Base-by-base conservation (phyloP, 1,140 invertebrate species). In the Neocloeon triangulifer region DNA sequence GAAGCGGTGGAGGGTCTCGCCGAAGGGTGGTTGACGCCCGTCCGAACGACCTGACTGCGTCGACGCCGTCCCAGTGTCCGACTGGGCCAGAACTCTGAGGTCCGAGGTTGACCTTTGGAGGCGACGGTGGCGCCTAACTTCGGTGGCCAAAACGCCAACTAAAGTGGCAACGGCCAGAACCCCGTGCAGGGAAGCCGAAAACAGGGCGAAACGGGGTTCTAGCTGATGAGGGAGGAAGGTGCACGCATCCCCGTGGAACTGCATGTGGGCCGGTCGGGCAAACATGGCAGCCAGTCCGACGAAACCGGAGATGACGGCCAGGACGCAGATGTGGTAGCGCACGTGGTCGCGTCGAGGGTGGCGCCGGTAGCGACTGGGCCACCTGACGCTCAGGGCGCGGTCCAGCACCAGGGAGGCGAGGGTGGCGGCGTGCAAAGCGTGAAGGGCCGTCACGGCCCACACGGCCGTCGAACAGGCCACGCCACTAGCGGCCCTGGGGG, bases 381-480 rank as follows among this genome's bases (percentile, higher is more conserved):
- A 49, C 31, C 43, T 48, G 0, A 48, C 33, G 1, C 53, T 53
- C 14, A 62, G 51, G 12, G 59, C 44, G 1, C 59, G 51, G 19
- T 61, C 57, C 4, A 61, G 47, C 2, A 55, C 48, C 21, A 66
- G 43, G 1, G 62, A 61, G 0, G 58, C 49, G n/a, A 65, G 38
- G 7, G 56, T 55, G 17, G 53, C 55, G 0, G 61, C 57, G 41
- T 65, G 61, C 25, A 64, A 58, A 1, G 59, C 58, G 35, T 62
- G 52, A 3, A 55, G 45, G 3, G 61, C 53, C 14, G 58, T 56
- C 32, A 58, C 50, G 6, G 52, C 47, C 56, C 61, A 65, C 2
- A 55, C 48, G 9, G 61, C 38, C 10, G 49, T 42, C 13, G 51
- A 49, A 40, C 62, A 65, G 0, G 39, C 37, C 8, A 39, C 36